Base-by-base conservation (phyloP, 1,140 invertebrate genomes). In the Calephelis virginiensis region DNA sequence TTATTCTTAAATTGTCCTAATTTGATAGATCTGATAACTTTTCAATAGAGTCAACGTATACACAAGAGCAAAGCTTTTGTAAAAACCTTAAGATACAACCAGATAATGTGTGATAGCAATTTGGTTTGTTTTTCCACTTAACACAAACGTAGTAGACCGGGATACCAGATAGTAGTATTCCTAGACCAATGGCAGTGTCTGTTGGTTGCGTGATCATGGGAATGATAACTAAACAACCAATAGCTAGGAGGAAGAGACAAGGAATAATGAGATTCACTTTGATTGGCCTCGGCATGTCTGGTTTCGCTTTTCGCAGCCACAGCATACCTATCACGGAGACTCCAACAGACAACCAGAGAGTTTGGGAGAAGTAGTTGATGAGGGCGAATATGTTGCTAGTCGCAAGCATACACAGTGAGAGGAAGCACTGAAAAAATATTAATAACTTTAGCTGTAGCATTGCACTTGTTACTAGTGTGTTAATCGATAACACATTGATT, bases 141-240 rank as follows among this genome's bases (percentile, higher is more conserved):
- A 99, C 96, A 73, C 97, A 98, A 0, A 98, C 69, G 56, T 95
- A 94, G 86, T 99, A 99, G 5, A 99, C 95, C 1, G 98, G 98
- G 68, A 99, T 95, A 8, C 97, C 98, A 7, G 97, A 96, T 1
- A 96, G 76, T 45, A 98, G 96, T 49, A 99, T 97, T 9, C 92
- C 92, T 10, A 97, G 85, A 12, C 97, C 98, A 50, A 98, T 94
- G 0, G 95, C 95, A 10, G 97, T 96, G 90, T 97, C 97, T 71
- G 86, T 93, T 0, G 97, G 96, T 64, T 94, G 93, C 10, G 93
- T 93, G 53, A 96, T 94, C 70, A 96, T 95, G 0, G 98, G 97
- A 43, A 97, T 93, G 13, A 96, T 92, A 38, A 98, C 95, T 48
- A 99, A 90, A 71, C 97, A 97, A 43, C 94, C 92, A 75, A 97